phyloP scores from a whole-genome alignment of 1,140 invertebrate species.

The Brachystomella parvula region DNA sequence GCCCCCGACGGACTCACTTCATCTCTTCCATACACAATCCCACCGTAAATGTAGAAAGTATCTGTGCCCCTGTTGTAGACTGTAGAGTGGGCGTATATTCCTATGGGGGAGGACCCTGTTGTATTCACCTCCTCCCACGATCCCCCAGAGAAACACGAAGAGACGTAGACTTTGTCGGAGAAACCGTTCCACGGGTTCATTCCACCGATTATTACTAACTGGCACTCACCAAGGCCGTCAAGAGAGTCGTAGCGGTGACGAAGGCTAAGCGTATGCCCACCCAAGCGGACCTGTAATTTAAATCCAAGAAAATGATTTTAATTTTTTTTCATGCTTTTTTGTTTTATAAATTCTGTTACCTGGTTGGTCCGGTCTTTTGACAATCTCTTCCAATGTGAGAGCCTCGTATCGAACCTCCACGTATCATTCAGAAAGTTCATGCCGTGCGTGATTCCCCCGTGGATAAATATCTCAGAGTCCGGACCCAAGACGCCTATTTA shows the following conservation, averaged over 20 bases:
- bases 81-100: constrained; percentile 82
- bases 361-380: constrained; percentile 48
- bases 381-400: constrained; percentile 73
- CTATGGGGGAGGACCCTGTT: constrained; percentile 55
- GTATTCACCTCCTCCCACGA: constrained; percentile 61
- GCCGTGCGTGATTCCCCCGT: constrained; percentile 65
- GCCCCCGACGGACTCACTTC: constrained; percentile 62
- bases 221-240: neutral
- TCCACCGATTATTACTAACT: constrained; percentile 74
- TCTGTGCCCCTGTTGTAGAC: constrained; percentile 72
- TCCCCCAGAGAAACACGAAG: constrained; percentile 58
- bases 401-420: constrained; percentile 86
- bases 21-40: constrained; percentile 66
- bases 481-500: too few species aligned
- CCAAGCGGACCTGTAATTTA: constrained; percentile 52
- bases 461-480: constrained; percentile 62
- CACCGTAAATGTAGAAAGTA: constrained; percentile 84
- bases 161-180: constrained; percentile 71
- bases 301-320: too few species aligned
- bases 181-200: constrained; percentile 71
- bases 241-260: constrained; percentile 44
- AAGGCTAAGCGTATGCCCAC: constrained; percentile 79
- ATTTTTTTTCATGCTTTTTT: too few species aligned
- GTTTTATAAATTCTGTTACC: too few species aligned
- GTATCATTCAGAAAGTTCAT: constrained; percentile 70